phyloP scores from a whole-genome alignment of 2,888 invertebrate genomes.

The Graphium colonna region DNA sequence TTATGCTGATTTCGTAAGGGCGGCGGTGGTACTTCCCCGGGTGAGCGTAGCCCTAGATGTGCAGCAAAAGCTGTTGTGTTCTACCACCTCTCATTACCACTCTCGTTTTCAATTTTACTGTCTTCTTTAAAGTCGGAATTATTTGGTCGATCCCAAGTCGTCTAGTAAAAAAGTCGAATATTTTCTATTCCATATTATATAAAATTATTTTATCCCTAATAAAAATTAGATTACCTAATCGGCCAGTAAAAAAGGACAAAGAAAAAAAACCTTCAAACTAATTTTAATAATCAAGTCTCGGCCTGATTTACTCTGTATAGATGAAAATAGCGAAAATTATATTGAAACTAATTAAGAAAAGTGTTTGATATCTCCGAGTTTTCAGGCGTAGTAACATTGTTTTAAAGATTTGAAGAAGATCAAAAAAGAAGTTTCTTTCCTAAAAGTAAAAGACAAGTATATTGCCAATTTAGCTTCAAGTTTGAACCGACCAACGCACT shows the following conservation, averaged over 20 bases:
- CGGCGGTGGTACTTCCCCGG: too few species aligned
- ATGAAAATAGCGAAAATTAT: not conserved
- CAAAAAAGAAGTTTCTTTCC: conserved; percentile 4
- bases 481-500: conserved; percentile 12
- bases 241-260: not conserved
- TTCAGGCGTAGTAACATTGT: not conserved
- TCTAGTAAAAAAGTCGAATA: too few species aligned
- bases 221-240: too few species aligned
- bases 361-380: not conserved
- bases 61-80: too few species aligned
- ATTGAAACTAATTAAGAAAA: not conserved
- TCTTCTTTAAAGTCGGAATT: too few species aligned
- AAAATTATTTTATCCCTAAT: too few species aligned
- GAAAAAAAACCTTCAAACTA: conserved; percentile 1
- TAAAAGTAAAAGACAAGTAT: conserved; percentile 7
- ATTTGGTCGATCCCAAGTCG: too few species aligned
- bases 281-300: not conserved
- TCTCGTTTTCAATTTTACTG: too few species aligned
- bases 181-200: too few species aligned
- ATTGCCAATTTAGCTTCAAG: not conserved
- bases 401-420: not conserved
- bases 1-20: too few species aligned
- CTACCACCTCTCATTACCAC: too few species aligned
- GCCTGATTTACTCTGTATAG: not conserved
- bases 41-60: too few species aligned